Base-by-base conservation (phyloP, 2,113 vertebrate genomes). In the Passer domesticus region DNA sequence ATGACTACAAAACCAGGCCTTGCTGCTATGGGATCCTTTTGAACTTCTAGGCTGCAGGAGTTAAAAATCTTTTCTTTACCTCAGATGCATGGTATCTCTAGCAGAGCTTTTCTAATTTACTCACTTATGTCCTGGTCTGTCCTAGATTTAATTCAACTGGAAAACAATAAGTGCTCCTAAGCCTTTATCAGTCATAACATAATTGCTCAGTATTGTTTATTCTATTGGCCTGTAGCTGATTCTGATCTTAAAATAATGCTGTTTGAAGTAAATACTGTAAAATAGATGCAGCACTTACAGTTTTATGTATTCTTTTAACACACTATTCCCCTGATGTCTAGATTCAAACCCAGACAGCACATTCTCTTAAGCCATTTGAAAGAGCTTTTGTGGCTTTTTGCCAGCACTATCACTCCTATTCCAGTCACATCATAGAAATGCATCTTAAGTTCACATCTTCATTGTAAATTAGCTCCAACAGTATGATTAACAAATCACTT, bases 161-260 rank as follows among this genome's bases (percentile, higher is more conserved):
- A 73, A 94, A 91, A 22, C 28, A 64, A 3, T 47, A 70, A 39
- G 13, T 55, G 31, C 14, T 95, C 12, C 52, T 35, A 85, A 93
- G 23, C 7, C 56, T 82, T 20, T 70, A 68, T 92, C 78, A 89
- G 83, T 92, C 2, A 8, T 43, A 58, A 47, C 4, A n/a, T 67
- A 89, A 64, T 80, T 79, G 13, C 6, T 58, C 11, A 55, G 18
- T 13, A 66, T 89, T 81, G 73, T 72, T 74, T 88, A 77, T 60
- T 49, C 17, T 96, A 24, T 72, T 84, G 23, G 30, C 22, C 9
- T 89, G 41, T 31, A 68, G 7, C 10, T 73, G 22, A 64, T 72
- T 96, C 59, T 95, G 68, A 91, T 39, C 60, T 90, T 92, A 20
- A 94, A 94, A 89, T 90, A 73, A 66, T 56, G 6, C 5, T 78